These are phyloP conservation scores for Amphipyra berbera DNA, from an alignment of 2,888 invertebrate species.

Conservation along the genomic window DNA sequence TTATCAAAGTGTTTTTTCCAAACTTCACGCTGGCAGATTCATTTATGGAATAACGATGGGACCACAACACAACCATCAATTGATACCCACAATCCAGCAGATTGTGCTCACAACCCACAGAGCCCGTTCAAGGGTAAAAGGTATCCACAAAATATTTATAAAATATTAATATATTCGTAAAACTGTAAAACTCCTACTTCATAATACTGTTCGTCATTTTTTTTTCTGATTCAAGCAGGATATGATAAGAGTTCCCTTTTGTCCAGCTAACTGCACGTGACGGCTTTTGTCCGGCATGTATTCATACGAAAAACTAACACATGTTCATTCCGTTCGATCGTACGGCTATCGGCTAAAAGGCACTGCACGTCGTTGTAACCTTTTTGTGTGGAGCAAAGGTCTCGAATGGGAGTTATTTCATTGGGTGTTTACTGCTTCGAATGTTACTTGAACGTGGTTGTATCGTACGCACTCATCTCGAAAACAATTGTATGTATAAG, in stretches of 20 bases:
- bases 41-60: too few species aligned
- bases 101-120: too few species aligned
- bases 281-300: conserved; percentile 31
- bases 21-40: too few species aligned
- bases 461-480: conserved; percentile 14
- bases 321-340: conserved; percentile 32
- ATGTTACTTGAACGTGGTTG: conserved; percentile 2
- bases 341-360: conserved; percentile 31
- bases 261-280: conserved; percentile 24
- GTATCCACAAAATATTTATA: too few species aligned
- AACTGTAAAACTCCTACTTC: too few species aligned
- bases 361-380: conserved; percentile 22
- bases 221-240: background rate
- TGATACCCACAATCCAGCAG: too few species aligned
- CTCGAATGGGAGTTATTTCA: conserved; percentile 20
- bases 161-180: too few species aligned
- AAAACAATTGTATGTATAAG: conserved; percentile 21
- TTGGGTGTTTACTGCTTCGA: conserved; percentile 29
- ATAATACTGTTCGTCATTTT: too few species aligned
- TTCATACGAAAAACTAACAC: conserved; percentile 36
- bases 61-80: too few species aligned
- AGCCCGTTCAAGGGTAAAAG: too few species aligned
- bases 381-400: conserved; percentile 22
- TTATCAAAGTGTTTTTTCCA: too few species aligned
- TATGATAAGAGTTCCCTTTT: conserved; percentile 31